A percentile compares a stretch with the other conserved stretches of the same genome.
phyloP scores from a whole-genome alignment of 2,113 vertebrate genomes.

The Triplophysa tibetana region DNA sequence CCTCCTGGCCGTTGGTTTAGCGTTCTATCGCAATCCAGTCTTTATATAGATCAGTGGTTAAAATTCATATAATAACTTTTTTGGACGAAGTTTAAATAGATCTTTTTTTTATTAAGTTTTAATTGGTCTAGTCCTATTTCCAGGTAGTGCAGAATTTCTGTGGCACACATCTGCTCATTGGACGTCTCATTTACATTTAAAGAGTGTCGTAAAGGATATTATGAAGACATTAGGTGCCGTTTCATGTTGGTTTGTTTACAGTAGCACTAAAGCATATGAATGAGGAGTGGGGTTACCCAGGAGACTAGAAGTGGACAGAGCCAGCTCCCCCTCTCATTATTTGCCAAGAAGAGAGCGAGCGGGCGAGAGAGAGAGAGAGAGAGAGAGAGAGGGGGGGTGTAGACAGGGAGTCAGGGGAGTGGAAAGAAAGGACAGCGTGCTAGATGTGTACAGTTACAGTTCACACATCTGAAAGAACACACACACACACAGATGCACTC shows the following conservation, averaged over 20 bases:
- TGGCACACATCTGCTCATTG: background rate
- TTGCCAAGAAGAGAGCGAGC: conserved; percentile 27
- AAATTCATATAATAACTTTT: too few species aligned
- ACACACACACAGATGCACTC: conserved; percentile 29
- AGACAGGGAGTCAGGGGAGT: conserved; percentile 39
- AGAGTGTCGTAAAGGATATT: background rate
- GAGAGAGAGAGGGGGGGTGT: conserved; percentile 24
- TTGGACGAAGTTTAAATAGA: too few species aligned
- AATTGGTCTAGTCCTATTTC: background rate
- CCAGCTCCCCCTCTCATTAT: conserved; percentile 32
- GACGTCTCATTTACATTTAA: background rate
- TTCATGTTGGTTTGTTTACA: conserved; percentile 42
- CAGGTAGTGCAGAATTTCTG: background rate
- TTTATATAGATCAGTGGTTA: too few species aligned
- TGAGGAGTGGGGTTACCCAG: conserved; percentile 47
- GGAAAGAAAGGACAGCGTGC: conserved; percentile 37
- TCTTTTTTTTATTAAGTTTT: too few species aligned
- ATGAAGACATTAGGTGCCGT: conserved; percentile 9
- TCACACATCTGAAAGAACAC: conserved; percentile 19
- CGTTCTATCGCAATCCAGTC: too few species aligned
- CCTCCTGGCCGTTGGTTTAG: too few species aligned
- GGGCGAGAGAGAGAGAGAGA: conserved; percentile 14
- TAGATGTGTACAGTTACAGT: conserved; percentile 24
- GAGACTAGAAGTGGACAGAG: conserved; percentile 40
- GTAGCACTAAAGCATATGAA: conserved; percentile 19